Base-by-base conservation (phyloP, 2,888 invertebrate species). In the Dioctria linearis region DNA sequence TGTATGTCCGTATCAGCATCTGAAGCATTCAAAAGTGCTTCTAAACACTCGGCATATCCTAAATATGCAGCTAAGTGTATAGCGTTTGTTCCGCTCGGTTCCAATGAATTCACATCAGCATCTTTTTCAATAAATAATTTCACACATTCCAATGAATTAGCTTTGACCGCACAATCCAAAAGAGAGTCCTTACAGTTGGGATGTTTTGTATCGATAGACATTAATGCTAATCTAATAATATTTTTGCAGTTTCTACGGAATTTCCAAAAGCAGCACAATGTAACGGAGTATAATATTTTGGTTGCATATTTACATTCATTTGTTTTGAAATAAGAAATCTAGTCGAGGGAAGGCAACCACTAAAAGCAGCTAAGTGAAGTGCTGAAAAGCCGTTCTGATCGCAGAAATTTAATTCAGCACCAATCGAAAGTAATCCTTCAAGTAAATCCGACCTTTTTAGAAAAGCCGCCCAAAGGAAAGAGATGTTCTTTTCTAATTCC, bases 261-360 rank as follows among this genome's bases (percentile, higher is more conserved):
- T 96, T 95, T 9, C 96, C 95, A 89, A 96, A 96, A 49, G 96
- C 96, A 9, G 97, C 95, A 87, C 95, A 96, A 88, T 98, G 97
- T 81, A 97, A 91, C 0, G 97, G 96, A 66, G 94, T 94, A 86
- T 94, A 94, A 84, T 93, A 92, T 86, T 94, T 93, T 81, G 92
- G 92, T 86, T 92, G 91, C 75, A 92, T 91, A 88, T 94, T 93
- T 6, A 94, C 91, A 85, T 93, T 93, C 83, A 92, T 91, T 2
- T 93, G 94, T 85, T 92, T 91, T 43, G 91, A 89, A 67, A 95
- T 91, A 75, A 96, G 90, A 86, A 92, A 94, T 84, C 91, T 91
- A 6, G 94, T 92, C 82, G 95, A 93, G 25, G 93, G 92, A 71
- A 92, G 88, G 83, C 93, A 94, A n/a, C 95, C 94, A 84, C 94